phyloP scores from a whole-genome alignment of 2,888 invertebrate species.

The Ethmia dodecea region DNA sequence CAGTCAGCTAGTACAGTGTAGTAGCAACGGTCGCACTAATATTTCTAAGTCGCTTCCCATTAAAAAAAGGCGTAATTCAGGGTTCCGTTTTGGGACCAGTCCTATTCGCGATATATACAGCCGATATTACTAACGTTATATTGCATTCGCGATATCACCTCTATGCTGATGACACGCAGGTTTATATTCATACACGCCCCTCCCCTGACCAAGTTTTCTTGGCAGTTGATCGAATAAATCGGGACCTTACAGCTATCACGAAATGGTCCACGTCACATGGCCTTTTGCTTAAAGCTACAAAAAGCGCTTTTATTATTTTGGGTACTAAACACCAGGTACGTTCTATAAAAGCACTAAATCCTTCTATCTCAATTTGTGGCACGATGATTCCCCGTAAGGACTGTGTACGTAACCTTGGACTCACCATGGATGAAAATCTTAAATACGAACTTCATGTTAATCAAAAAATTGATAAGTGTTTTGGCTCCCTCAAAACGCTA shows the following conservation, averaged over 20 bases:
- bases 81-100: background rate
- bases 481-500: background rate
- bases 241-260: background rate
- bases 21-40: background rate
- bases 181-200: background rate
- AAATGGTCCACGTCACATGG: background rate
- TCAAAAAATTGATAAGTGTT: background rate
- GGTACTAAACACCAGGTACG: background rate
- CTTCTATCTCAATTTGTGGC: background rate
- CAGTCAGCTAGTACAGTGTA: background rate
- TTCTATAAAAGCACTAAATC: background rate
- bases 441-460: background rate
- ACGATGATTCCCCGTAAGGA: background rate
- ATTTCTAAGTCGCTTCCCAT: background rate
- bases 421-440: background rate
- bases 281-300: background rate
- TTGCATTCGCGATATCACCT: background rate
- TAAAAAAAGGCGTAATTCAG: background rate
- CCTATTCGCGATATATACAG: background rate
- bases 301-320: background rate
- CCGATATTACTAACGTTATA: background rate
- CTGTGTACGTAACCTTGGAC: background rate
- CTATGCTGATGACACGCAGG: background rate
- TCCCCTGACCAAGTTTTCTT: background rate
- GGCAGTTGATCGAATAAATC: background rate